Base-by-base conservation (phyloP, 2,113 vertebrate genomes). In the Mastomys natalensis region DNA sequence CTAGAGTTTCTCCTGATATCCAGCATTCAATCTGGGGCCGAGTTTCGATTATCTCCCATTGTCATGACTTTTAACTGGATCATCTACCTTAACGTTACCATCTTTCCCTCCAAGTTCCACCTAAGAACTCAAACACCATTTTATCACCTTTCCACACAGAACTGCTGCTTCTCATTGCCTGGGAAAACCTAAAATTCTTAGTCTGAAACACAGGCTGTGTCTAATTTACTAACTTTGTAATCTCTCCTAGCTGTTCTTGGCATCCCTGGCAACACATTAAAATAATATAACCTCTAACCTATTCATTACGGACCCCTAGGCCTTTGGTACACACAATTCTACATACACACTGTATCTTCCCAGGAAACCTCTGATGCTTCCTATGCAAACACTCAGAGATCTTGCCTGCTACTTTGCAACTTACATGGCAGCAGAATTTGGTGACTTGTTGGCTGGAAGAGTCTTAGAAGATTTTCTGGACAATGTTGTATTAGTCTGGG, bases 381-480 rank as follows among this genome's bases (percentile, higher is more conserved):
- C 37, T 64, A 93, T 88, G 40, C 48, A 86, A 78, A 85, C 48
- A 70, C 62, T 73, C 94, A 72, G 78, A 43, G 1, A 8, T 87
- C n/a, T 76, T 85, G 89, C 58, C 51, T 80, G 74, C 64, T 87
- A 81, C n/a, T 90, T 90, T 88, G 26, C n/a, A 85, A 89, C 24
- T 93, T 78, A 68, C 5, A 82, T 3, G 3, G 58, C 43, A 40
- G 87, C 29, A 90, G 45, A 95, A 95, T 53, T 73, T 68, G n/a
- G 68, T 86, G 73, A 76, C 34, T 64, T 62, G 5, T 51, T 84
- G 68, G 24, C 21, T 85, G 16, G 40, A 58, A 89, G 73, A 21
- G 31, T 78, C 80, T 95, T 88, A 68, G 17, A 62, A 89, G 58
- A 85, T n/a, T 92, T 89, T 72, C 34, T 74, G 45, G 40, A 73